Base-by-base conservation (phyloP, 1,140 invertebrate species). In the Ceratosolen fusciceps region DNA sequence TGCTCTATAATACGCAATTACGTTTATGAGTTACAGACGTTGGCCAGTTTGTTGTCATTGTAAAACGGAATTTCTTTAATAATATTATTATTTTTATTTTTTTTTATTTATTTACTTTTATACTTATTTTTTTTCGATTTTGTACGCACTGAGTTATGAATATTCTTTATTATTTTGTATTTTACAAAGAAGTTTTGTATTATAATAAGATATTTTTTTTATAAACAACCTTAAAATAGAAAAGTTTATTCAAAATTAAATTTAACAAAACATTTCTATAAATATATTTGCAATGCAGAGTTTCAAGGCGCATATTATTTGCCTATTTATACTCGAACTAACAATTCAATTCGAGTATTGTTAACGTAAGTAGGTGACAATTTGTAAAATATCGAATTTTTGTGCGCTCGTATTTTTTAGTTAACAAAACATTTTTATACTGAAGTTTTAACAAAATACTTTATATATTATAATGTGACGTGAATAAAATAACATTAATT, bases 361-460 rank as follows among this genome's bases (percentile, higher is more conserved):
- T 60, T 60, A 60, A 5, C 58, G 34, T 77, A 77, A 65, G 77
- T 80, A 80, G 74, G 71, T 72, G 39, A 81, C 68, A 52, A 52
- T 34, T 19, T 54, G 47, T 67, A 39, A 52, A 9, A 34, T 65
- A 37, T 65, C 9, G 12, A 65, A 14, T 67, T 67, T 39, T 31
- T 67, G 62, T 67, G 62, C 34, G 62, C 12, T 65, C 34, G 60
- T 34, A 34, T 37, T 67, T 19, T 19, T 10, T 39, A 24, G 21
- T 67, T 21, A 31, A 24, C 8, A 9, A 47, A 47, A 52, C 12
- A 43, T 43, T 52, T 52, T 5, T 19, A 9, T 16, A 52, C 21
- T 52, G 19, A 52, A 52, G 4, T 52, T 52, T 8, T 43, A 43
- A 43, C 12, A 7, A 12, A 12, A 7, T 43, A 43, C 12, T 43